Base-by-base conservation (phyloP, 2,797 vertebrate species). In the Gastrophryne carolinensis region DNA sequence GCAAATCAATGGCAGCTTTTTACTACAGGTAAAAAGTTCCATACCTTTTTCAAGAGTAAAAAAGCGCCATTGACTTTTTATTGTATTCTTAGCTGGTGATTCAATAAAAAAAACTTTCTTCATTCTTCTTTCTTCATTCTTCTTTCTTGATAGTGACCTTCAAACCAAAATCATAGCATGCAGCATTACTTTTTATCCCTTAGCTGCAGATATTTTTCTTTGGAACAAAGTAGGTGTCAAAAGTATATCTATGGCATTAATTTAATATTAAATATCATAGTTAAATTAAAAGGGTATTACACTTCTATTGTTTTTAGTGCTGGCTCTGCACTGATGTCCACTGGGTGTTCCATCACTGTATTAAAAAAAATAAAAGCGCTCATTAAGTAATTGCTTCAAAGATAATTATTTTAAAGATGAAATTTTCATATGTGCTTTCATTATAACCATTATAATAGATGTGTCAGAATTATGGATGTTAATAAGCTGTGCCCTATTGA, bases 381-480 rank as follows among this genome's bases (percentile, higher is more conserved):
- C 56, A 62, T 75, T 69, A 69, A 32, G 10, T 62, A 54, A 75
- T 54, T 69, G 65, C 44, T 32, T 53, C n/a, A 9, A n/a, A 44
- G 47, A 69, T 69, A 76, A 69, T 62, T 69, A 76, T 69, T 29
- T 62, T 6, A 13, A 19, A 62, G 26, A 53, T 47, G 54, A 56
- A 54, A 30, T 60, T 61, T n/a, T 60, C 24, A 23, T 72, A 57
- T 61, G 21, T 29, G 30, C 54, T 62, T 21, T 57, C 19, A 24
- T 76, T 61, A 34, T 69, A 69, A 23, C 30, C 27, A 52, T 62
- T 39, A 3, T 61, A 68, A 69, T 61, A 37, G 49, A 62, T 6
- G 9, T 68, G 47, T 60, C 64, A 75, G 54, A 69, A 69, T 68
- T 69, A 76, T 68, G 58, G 39, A 69, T 61, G 65, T 27, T 60